phyloP scores from a whole-genome alignment of 1,140 invertebrate species.

The Tetramorium simillimum region DNA sequence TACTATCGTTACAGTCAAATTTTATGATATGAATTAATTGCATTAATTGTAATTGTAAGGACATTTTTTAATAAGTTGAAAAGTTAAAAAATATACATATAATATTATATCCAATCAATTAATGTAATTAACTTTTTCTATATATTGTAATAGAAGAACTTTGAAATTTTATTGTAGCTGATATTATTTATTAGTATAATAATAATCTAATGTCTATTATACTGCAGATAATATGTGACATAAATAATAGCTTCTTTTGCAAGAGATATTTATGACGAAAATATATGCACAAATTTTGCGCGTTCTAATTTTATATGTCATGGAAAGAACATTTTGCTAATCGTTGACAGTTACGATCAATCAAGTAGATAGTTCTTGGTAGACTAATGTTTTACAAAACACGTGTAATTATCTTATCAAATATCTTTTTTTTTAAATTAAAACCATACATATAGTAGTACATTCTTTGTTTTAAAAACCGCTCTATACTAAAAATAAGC shows the following conservation, averaged over 20 bases:
- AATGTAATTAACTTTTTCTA: background rate
- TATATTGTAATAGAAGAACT: background rate
- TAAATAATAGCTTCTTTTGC: conserved; percentile 28
- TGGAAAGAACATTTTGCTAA: background rate
- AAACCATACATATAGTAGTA: too few relatives aligned
- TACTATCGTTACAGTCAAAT: background rate
- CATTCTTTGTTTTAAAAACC: background rate
- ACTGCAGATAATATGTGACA: background rate
- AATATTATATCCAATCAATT: background rate
- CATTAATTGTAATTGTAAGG: background rate
- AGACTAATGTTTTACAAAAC: background rate
- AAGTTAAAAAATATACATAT: background rate
- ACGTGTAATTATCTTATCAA: background rate
- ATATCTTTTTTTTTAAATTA: background rate
- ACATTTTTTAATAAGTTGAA: background rate
- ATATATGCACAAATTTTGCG: background rate
- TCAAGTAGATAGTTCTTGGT: background rate
- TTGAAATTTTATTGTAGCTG: background rate
- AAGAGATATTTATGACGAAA: conserved; percentile 20
- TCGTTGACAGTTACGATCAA: background rate
- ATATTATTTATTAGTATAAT: background rate
- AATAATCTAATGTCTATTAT: background rate
- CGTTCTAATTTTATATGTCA: conserved; percentile 29
- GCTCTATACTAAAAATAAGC: background rate
- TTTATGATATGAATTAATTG: background rate